Evolutionary conservation across 2,888 invertebrate species (phyloP).

Genomic region (Limnephilus rhombicus): DNA sequence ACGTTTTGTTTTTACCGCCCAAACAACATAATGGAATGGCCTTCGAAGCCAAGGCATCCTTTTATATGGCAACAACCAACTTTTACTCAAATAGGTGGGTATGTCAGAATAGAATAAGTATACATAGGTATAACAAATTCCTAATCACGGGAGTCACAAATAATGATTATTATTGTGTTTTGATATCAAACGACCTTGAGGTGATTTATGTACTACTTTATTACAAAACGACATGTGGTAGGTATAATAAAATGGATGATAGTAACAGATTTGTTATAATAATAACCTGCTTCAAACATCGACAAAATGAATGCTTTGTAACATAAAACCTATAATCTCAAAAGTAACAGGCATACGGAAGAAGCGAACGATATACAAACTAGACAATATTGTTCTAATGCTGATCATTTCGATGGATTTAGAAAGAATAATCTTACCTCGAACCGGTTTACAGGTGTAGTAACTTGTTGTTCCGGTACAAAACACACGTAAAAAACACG

Average conservation of each 20-base stretch:
- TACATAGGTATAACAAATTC: background rate
- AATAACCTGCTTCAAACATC: background rate
- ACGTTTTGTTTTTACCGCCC: background rate
- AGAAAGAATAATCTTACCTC: conserved; percentile 6
- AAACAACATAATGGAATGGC: background rate
- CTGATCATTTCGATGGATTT: background rate
- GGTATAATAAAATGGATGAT: too few relatives aligned
- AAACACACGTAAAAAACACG: background rate
- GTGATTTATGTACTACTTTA: too few relatives aligned
- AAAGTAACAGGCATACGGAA: background rate
- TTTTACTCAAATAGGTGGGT: background rate
- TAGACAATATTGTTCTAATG: background rate
- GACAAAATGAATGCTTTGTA: background rate
- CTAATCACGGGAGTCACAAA: background rate
- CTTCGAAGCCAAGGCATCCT: background rate
- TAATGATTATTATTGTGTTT: too few relatives aligned
- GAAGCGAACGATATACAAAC: background rate
- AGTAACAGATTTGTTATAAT: background rate
- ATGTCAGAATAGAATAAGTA: background rate
- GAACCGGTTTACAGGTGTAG: conserved; percentile 13
- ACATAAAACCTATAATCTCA: background rate
- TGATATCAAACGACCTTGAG: too few relatives aligned
- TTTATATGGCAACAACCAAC: background rate
- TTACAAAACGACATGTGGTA: too few relatives aligned
- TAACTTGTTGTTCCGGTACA: background rate